These are phyloP conservation scores for Epinephelus fuscoguttatus DNA, from an alignment of 2,113 vertebrate genomes.

Conservation along the genomic window DNA sequence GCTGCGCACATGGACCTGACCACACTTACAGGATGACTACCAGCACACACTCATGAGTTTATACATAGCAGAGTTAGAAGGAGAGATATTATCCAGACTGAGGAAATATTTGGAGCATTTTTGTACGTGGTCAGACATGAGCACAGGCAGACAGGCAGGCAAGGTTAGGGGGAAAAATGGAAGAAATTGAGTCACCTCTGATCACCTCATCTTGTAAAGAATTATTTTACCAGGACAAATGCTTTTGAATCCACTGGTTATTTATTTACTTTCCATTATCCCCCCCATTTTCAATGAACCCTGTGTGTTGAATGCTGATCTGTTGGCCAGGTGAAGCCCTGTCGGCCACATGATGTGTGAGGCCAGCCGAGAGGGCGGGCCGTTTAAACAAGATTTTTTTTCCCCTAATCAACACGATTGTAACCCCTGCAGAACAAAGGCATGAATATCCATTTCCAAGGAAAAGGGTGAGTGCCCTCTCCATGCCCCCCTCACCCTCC, in stretches of 20 bases:
- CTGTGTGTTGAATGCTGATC: constrained; percentile 60
- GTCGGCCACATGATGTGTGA: constrained; percentile 39
- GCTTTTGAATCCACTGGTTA: constrained; percentile 18
- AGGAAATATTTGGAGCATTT: not conserved
- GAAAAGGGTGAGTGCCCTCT: constrained; percentile 79
- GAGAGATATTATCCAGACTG: not conserved
- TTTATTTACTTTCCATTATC: constrained; percentile 49
- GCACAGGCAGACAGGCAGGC: not conserved
- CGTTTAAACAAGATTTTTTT: constrained; percentile 61
- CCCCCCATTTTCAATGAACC: constrained; percentile 32
- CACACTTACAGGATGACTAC: not conserved
- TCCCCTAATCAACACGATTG: constrained; percentile 74
- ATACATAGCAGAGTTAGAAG: not conserved
- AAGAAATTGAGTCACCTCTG: not conserved
- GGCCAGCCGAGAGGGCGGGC: constrained; percentile 52
- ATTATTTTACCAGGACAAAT: constrained; percentile 8
- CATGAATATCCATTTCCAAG: constrained; percentile 85
- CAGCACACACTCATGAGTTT: not conserved
- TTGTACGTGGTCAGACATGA: not conserved
- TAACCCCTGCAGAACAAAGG: constrained; percentile 80
- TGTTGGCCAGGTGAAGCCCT: constrained; percentile 53
- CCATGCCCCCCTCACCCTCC: constrained; percentile 69
- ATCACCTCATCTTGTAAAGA: constrained; percentile 5
- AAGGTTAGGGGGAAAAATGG: not conserved
- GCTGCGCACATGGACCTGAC: not conserved